A percentile compares a stretch with the other conserved stretches of the same genome.
phyloP scores from a whole-genome alignment of 1,140 invertebrate species.

The Monochamus saltuarius region DNA sequence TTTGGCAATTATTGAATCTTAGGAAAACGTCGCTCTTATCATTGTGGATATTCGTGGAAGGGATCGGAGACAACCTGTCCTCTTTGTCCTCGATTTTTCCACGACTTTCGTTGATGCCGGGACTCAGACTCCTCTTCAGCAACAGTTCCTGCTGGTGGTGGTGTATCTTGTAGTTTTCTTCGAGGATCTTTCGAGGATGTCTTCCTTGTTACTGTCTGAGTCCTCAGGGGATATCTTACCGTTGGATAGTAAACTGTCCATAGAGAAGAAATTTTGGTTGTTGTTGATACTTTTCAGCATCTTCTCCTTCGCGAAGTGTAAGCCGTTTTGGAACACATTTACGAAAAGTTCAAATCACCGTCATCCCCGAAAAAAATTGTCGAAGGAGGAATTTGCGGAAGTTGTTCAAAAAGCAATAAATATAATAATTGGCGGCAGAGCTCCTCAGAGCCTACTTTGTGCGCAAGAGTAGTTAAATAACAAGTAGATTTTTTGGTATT shows the following conservation, averaged over 20 bases:
- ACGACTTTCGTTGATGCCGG: too few species aligned
- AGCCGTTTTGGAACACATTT: conserved; percentile 43
- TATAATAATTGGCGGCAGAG: conserved; percentile 5
- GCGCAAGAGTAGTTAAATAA: conserved; percentile 17
- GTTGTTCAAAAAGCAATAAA: conserved; percentile 6
- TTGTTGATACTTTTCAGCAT: conserved; percentile 49
- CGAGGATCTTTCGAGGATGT: conserved; percentile 13
- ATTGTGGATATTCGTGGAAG: conserved; percentile 10
- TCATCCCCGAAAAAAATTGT: neutral
- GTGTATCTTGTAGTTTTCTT: conserved; percentile 16
- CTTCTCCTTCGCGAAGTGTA: conserved; percentile 42
- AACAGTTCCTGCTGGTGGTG: conserved; percentile 6
- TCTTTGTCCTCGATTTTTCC: conserved; percentile 27
- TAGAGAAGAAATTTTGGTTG: conserved; percentile 48
- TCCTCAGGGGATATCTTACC: conserved; percentile 47
- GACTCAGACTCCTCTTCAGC: conserved; percentile 20
- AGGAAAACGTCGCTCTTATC: conserved; percentile 43
- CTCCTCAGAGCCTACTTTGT: conserved; percentile 8
- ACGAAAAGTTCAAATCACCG: neutral
- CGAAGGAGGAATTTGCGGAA: conserved; percentile 1
- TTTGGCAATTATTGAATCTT: conserved; percentile 44
- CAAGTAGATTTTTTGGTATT: too few species aligned
- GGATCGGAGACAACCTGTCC: conserved; percentile 31
- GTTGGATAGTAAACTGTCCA: conserved; percentile 47
- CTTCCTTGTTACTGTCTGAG: conserved; percentile 30